phyloP scores from a whole-genome alignment of 2,888 invertebrate species.

The Ormyrus rosae region DNA sequence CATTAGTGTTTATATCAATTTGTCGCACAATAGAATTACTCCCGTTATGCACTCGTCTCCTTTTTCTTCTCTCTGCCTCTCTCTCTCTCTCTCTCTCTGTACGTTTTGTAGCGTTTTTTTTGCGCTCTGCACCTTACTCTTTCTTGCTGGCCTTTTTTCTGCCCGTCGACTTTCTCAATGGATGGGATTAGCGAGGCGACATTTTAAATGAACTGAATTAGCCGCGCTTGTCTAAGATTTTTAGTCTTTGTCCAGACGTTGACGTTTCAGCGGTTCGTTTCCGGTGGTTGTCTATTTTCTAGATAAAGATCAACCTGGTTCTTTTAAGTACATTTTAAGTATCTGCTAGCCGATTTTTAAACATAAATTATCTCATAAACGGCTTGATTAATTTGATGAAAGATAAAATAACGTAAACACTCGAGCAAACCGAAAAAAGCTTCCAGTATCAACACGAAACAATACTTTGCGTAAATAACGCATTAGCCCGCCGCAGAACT shows the following conservation, averaged over 20 bases:
- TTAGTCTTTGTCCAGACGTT: too few relatives aligned
- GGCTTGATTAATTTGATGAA: too few relatives aligned
- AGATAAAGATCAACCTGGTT: too few relatives aligned
- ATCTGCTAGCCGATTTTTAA: too few relatives aligned
- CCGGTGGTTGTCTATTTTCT: too few relatives aligned
- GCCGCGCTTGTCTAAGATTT: too few relatives aligned
- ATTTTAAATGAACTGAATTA: too few relatives aligned
- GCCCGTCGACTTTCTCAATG: not conserved
- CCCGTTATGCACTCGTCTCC: slow-evolving; percentile 60
- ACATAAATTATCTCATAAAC: too few relatives aligned
- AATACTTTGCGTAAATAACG: slow-evolving; percentile 9
- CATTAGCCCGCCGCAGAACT: not conserved
- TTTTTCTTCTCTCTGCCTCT: slow-evolving; percentile 29
- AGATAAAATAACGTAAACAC: too few relatives aligned
- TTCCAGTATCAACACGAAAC: not conserved
- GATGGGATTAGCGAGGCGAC: too few relatives aligned
- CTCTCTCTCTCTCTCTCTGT: slow-evolving; percentile 13
- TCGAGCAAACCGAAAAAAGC: not conserved
- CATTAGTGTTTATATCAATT: slow-evolving; percentile 67
- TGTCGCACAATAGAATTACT: slow-evolving; percentile 61
- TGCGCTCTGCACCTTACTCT: not conserved
- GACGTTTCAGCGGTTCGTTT: too few relatives aligned
- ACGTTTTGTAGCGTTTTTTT: not conserved
- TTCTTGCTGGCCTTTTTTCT: not conserved
- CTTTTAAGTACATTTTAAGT: too few relatives aligned